Evolutionary conservation across 2,113 vertebrate genomes (phyloP).

Genomic region (Leptocoma aspasia): DNA sequence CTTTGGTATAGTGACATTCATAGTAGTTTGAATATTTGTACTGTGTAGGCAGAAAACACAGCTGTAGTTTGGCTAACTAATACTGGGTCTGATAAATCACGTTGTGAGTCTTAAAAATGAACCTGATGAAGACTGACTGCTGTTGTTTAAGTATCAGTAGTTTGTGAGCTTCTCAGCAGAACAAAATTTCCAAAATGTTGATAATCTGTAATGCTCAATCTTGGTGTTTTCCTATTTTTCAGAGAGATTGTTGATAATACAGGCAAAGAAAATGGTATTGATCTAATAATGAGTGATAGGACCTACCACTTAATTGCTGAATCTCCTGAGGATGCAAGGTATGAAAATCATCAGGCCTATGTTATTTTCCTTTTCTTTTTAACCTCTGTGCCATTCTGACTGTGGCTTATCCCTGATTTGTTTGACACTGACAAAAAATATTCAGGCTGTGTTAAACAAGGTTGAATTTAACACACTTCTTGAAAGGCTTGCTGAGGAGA

Average conservation of each 20-base stretch:
- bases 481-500: neutral
- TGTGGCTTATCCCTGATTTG: neutral
- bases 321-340: conserved; percentile 95
- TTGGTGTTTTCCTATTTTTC: neutral
- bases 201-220: neutral
- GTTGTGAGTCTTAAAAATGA: neutral
- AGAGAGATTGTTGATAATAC: conserved; percentile 94
- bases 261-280: conserved; percentile 92
- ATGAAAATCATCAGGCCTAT: neutral
- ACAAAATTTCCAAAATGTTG: neutral
- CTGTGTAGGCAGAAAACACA: neutral
- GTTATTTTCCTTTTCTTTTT: neutral
- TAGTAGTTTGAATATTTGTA: neutral
- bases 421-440: neutral
- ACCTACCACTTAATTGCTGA: conserved; percentile 96
- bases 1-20: neutral
- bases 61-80: neutral
- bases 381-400: neutral
- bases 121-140: neutral
- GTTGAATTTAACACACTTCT: neutral
- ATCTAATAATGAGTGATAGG: conserved; percentile 87
- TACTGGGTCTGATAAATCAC: neutral
- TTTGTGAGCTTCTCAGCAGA: neutral
- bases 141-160: neutral
- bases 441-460: neutral